Percentiles rank a stretch among this genome's conserved stretches.
phyloP scores from a whole-genome alignment of 1,140 invertebrate species.

The Trichonephila clavipes region DNA sequence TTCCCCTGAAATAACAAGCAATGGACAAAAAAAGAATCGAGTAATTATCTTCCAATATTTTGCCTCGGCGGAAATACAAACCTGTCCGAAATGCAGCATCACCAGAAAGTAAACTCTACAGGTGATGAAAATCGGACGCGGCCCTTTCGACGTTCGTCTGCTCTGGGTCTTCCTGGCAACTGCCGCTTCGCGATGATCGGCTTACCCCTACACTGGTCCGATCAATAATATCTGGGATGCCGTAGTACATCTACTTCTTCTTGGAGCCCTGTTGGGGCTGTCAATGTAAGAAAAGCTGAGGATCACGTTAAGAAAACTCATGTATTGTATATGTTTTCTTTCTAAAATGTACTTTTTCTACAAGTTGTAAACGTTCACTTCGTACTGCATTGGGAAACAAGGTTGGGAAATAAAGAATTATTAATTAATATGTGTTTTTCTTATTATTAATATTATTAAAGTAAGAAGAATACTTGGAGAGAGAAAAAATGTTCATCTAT shows the following conservation, averaged over 20 bases:
- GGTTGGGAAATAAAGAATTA: too few relatives aligned
- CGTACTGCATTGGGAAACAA: too few relatives aligned
- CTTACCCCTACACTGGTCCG: not conserved
- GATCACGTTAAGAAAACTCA: too few relatives aligned
- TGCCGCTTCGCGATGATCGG: not conserved
- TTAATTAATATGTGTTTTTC: too few relatives aligned
- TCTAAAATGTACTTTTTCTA: too few relatives aligned
- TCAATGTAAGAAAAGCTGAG: too few relatives aligned
- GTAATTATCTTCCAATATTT: not conserved
- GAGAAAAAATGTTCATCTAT: too few relatives aligned
- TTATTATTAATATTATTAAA: too few relatives aligned
- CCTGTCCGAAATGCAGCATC: not conserved
- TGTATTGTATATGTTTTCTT: too few relatives aligned
- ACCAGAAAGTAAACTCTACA: not conserved
- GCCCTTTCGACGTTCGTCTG: not conserved
- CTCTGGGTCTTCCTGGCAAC: conserved; percentile 10
- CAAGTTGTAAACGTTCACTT: too few relatives aligned
- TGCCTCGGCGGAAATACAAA: not conserved
- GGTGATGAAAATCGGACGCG: not conserved
- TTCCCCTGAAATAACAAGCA: not conserved
- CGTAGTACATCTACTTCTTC: not conserved
- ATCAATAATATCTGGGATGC: conserved; percentile 15
- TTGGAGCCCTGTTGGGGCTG: too few relatives aligned
- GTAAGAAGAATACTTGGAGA: too few relatives aligned
- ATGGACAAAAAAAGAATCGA: not conserved